Conservation (phyloP, 2,797 vertebrate species). For the Amblyopsis hoosieri region DNA sequence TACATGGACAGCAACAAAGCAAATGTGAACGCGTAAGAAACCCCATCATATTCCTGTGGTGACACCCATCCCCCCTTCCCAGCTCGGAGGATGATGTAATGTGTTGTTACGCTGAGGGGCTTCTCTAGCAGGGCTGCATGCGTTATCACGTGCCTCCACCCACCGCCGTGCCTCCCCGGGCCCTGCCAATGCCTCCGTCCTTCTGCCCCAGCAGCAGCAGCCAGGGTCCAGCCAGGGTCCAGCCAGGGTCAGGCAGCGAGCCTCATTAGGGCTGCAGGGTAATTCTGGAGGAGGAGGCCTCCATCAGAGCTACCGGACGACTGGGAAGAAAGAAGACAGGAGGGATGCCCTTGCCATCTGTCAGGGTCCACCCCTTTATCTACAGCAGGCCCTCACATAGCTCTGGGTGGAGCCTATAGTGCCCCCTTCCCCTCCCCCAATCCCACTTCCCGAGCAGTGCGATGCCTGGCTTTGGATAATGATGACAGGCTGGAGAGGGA, state of each 20-base stretch:
- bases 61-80: too few species aligned
- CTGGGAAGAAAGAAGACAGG: background rate
- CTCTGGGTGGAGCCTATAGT: constrained; percentile 11
- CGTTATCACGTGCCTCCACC: constrained; percentile 8
- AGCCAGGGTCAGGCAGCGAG: constrained; percentile 22
- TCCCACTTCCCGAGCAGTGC: constrained; percentile 37
- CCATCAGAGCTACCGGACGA: constrained; percentile 31
- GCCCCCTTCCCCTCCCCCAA: constrained; percentile 18
- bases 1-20: too few species aligned
- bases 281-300: constrained; percentile 21
- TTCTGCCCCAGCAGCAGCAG: constrained; percentile 1
- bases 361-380: constrained; percentile 28
- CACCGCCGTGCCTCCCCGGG: constrained; percentile 18
- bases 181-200: constrained; percentile 10
- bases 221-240: background rate
- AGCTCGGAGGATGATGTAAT: constrained; percentile 10
- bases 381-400: constrained; percentile 12
- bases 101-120: background rate
- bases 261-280: constrained; percentile 41
- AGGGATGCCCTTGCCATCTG: constrained; percentile 36
- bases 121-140: constrained; percentile 7
- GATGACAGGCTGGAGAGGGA: constrained; percentile 47
- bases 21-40: too few species aligned
- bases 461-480: constrained; percentile 45
- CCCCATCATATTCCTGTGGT: too few species aligned